Conservation (phyloP, 2,888 invertebrate species). For the Limnephilus auricula region DNA sequence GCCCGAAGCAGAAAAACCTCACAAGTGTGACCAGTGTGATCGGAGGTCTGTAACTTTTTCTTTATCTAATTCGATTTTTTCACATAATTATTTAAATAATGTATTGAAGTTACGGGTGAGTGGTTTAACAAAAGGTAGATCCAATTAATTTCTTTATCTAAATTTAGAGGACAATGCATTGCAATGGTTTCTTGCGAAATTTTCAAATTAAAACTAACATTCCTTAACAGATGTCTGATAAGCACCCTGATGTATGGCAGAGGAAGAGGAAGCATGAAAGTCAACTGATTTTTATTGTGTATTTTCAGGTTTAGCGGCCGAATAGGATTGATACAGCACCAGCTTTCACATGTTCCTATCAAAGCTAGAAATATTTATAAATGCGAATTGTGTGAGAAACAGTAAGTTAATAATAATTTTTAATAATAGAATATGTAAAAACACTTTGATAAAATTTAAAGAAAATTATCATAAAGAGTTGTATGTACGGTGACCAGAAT, state of each 20-base stretch:
- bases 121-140: not conserved
- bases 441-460: not conserved
- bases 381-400: conserved; percentile 44
- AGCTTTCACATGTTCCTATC: conserved; percentile 52
- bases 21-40: conserved; percentile 59
- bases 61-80: not conserved
- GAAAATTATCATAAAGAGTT: not conserved
- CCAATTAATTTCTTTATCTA: not conserved
- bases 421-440: not conserved
- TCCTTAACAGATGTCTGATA: not conserved
- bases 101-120: not conserved
- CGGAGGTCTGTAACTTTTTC: conserved; percentile 36
- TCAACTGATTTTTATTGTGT: not conserved
- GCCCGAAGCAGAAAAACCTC: conserved; percentile 53
- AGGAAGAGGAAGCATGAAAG: not conserved
- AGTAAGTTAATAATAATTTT: conserved; percentile 16
- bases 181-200: too few species aligned
- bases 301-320: conserved; percentile 46
- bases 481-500: too few species aligned
- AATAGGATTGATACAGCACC: conserved; percentile 41
- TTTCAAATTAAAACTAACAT: not conserved
- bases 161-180: too few species aligned
- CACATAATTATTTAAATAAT: too few species aligned
- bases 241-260: too few species aligned
- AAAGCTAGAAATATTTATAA: conserved; percentile 50